Evolutionary conservation across 1,140 invertebrate species (phyloP).

Genomic region (Octopus sinensis): DNA sequence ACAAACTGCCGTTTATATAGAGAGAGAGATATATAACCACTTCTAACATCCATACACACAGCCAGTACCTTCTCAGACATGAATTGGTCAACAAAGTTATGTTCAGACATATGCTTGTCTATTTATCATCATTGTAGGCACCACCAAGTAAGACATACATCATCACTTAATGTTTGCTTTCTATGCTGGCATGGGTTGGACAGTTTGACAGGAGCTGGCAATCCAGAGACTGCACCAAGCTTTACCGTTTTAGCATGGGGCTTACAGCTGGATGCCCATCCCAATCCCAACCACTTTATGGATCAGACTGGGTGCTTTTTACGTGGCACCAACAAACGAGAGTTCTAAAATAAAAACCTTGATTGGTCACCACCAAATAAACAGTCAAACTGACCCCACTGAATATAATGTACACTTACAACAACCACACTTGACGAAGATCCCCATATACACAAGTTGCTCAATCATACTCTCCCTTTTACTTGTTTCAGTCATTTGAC

Average conservation of each 20-base stretch:
- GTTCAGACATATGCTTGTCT: constrained; percentile 10
- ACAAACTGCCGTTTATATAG: too few relatives aligned
- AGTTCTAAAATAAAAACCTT: too few relatives aligned
- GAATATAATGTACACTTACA: too few relatives aligned
- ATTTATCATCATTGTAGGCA: not conserved
- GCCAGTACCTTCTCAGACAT: not conserved
- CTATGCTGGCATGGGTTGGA: not conserved
- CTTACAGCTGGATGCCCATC: not conserved
- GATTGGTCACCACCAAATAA: too few relatives aligned
- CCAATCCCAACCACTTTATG: not conserved
- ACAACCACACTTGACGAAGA: too few relatives aligned
- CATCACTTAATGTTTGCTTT: not conserved
- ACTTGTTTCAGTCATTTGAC: too few relatives aligned
- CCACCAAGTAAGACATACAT: not conserved
- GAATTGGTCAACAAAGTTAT: not conserved
- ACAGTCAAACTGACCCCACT: too few relatives aligned
- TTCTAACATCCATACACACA: not conserved
- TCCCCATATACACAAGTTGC: too few relatives aligned
- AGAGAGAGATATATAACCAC: not conserved
- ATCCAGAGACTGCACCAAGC: not conserved
- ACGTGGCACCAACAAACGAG: too few relatives aligned
- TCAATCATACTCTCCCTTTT: too few relatives aligned
- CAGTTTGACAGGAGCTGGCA: not conserved
- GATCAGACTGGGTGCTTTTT: too few relatives aligned
- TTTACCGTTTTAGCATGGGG: not conserved